Conservation (phyloP, 2,797 vertebrate species). For the Myotis findleyi region DNA sequence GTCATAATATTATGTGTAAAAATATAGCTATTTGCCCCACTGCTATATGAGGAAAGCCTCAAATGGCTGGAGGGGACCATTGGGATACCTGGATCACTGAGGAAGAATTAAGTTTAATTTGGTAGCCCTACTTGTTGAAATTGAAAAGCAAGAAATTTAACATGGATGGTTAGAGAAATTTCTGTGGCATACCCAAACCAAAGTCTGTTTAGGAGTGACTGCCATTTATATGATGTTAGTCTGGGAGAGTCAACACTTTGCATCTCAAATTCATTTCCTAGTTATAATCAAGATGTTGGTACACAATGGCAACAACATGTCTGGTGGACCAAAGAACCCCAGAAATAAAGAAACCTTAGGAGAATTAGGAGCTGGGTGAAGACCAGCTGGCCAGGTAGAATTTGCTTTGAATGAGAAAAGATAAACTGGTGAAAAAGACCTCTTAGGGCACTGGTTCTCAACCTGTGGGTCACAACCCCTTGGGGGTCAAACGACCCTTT, state of each 20-base stretch:
- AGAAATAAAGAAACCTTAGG: neutral
- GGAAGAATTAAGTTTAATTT: neutral
- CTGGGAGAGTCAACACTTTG: neutral
- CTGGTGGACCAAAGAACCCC: neutral
- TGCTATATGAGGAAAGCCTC: neutral
- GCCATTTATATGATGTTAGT: neutral
- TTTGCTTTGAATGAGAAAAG: conserved; percentile 21
- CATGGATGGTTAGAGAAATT: neutral
- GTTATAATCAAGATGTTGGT: neutral
- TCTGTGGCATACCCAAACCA: neutral
- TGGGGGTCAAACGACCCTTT: too few relatives aligned
- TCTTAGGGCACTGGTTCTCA: neutral
- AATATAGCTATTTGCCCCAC: neutral
- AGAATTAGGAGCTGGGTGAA: neutral
- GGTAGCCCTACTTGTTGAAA: neutral
- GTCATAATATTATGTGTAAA: neutral
- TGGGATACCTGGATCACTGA: neutral
- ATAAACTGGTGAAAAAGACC: neutral
- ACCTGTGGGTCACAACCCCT: too few relatives aligned
- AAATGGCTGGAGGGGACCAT: neutral
- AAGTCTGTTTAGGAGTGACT: neutral
- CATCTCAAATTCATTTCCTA: neutral
- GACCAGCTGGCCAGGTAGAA: neutral
- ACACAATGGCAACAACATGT: neutral
- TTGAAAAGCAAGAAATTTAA: neutral